Base-by-base conservation (phyloP, 2,797 vertebrate species). In the Kryptopterus vitreolus region DNA sequence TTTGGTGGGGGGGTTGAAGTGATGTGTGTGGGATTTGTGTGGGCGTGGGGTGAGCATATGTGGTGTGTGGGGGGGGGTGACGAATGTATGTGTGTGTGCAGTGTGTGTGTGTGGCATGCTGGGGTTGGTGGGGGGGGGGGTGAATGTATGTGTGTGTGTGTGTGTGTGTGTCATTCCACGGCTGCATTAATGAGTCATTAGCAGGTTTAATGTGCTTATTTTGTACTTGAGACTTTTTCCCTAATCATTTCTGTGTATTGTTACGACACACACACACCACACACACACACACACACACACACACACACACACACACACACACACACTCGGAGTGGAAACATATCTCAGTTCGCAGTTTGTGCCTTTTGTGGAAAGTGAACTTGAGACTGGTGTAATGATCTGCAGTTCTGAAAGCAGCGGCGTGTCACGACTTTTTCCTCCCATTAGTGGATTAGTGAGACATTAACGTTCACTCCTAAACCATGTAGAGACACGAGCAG, bases 401-500 rank as follows among this genome's bases (percentile, higher is more conserved):
- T 57, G 55, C 7, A 43, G 38, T 20, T 58, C 26, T 59, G 43
- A 77, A 43, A 46, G 8, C 38, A 0, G 8, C 43, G 74, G 22
- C 72, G 26, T 2, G 29, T 53, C 7, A 0, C 4, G 63, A 24
- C 26, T 7, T 53, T 61, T 61, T 57, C 73, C 50, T 31, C 35
- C 50, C 35, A 24, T 55, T 68, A 33, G 29, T 43, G 43, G 81
- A 38, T 70, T 61, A 35, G 73, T 3, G n/a, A 59, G 72, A 62
- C 59, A 68, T 59, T 77, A 71, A 68, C 61, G 62, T 74, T 69
- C 59, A 79, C 71, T 26, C 16, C 63, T 12, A n/a, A n/a, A n/a
- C 87, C 86, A 76, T 88, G 87, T 85, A 86, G 85, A 63, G 78
- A 87, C 89, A 85, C 78, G 82, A 73, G 76, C 76, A 85, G 83